Conservation (phyloP, 2,113 vertebrate species). For the Fukomys damarensis region DNA sequence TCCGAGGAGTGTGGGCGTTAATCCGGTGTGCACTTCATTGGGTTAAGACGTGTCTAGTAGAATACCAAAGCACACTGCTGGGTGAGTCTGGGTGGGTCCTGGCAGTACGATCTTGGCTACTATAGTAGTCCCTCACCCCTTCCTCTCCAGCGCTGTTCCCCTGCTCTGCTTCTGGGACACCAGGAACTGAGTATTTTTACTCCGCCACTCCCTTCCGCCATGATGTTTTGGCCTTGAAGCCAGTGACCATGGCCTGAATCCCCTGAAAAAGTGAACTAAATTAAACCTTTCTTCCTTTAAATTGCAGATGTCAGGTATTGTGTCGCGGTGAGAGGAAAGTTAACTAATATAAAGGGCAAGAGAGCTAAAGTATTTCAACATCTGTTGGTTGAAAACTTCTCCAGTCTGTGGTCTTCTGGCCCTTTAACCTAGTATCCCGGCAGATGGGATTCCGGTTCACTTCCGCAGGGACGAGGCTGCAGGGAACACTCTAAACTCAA, state of each 20-base stretch:
- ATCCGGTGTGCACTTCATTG: neutral
- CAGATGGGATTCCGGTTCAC: neutral
- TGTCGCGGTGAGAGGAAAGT: neutral
- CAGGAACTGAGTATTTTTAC: neutral
- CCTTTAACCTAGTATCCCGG: neutral
- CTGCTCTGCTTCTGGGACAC: neutral
- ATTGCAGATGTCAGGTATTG: neutral
- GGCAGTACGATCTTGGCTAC: neutral
- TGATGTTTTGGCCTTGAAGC: neutral
- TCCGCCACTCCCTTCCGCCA: neutral
- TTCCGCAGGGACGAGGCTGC: neutral
- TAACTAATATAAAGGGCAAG: neutral
- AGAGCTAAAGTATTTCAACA: neutral
- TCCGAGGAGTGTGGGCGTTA: neutral
- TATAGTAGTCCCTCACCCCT: neutral
- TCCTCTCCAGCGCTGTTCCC: neutral
- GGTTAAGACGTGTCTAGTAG: neutral
- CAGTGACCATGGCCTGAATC: neutral
- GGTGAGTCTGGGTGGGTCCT: neutral
- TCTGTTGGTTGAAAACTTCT: neutral
- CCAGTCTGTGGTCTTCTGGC: neutral
- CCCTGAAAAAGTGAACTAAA: neutral
- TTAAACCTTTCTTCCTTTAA: neutral
- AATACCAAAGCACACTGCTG: neutral
- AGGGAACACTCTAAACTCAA: neutral